These are phyloP conservation scores for Seira sanloemensis DNA, from an alignment of 2,888 invertebrate species.

Conservation along the genomic window DNA sequence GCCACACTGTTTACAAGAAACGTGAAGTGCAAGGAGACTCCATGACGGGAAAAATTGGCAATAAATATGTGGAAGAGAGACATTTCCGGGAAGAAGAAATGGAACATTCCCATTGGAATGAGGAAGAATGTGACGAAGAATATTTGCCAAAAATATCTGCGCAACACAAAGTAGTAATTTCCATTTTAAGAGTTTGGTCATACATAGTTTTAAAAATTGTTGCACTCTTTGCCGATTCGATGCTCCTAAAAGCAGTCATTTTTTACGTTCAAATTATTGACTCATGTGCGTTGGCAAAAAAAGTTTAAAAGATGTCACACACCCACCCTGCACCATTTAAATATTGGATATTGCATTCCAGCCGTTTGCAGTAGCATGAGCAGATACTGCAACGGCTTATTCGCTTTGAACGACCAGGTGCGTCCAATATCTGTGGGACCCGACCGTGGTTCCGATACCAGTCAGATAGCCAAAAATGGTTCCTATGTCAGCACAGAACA, in stretches of 20 bases:
- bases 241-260: too few relatives aligned
- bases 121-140: not conserved
- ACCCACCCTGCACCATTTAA: slow-evolving; percentile 32
- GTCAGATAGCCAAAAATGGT: slow-evolving; percentile 8
- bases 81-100: slow-evolving; percentile 78
- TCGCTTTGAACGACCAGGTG: slow-evolving; percentile 94
- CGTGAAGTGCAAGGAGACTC: slow-evolving; percentile 20
- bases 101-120: slow-evolving; percentile 7
- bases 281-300: too few relatives aligned
- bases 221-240: too few relatives aligned
- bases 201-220: too few relatives aligned
- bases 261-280: too few relatives aligned
- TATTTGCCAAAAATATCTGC: slow-evolving; percentile 34
- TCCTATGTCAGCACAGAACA: not conserved
- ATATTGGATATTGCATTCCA: slow-evolving; percentile 77
- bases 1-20: slow-evolving; percentile 46
- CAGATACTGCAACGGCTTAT: slow-evolving; percentile 86
- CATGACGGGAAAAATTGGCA: not conserved
- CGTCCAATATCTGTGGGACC: slow-evolving; percentile 96
- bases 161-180: not conserved
- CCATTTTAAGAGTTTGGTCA: not conserved
- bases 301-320: too few relatives aligned
- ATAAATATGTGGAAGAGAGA: slow-evolving; percentile 69
- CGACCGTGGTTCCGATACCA: slow-evolving; percentile 88
- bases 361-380: slow-evolving; percentile 88